These are phyloP conservation scores for Mustelus asterias DNA, from an alignment of 2,113 vertebrate genomes.

Conservation along the genomic window DNA sequence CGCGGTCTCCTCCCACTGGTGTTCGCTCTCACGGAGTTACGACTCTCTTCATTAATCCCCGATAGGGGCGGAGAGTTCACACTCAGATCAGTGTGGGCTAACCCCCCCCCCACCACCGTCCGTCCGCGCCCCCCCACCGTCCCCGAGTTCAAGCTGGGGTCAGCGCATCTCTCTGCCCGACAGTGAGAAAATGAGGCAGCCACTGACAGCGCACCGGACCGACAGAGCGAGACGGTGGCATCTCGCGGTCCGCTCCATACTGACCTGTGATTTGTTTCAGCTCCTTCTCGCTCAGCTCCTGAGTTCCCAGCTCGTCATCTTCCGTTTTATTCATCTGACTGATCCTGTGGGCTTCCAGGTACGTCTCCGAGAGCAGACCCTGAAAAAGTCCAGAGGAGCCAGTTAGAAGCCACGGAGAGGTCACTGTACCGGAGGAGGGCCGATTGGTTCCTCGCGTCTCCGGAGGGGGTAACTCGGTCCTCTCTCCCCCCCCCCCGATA, in stretches of 20 bases:
- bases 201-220: background rate
- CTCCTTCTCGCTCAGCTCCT: conserved; percentile 74
- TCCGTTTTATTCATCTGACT: conserved; percentile 78
- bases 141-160: no score
- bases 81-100: no score
- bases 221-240: background rate
- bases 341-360: conserved; percentile 75
- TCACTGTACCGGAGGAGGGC: background rate
- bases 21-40: no score
- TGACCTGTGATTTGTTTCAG: conserved; percentile 73
- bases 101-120: no score
- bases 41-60: no score
- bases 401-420: background rate
- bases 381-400: conserved; percentile 41
- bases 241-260: background rate
- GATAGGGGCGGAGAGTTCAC: no score
- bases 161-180: background rate
- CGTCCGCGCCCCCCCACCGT: no score
- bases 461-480: no score
- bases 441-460: no score
- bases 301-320: conserved; percentile 64
- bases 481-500: no score
- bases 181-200: no score
- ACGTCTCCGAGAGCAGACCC: conserved; percentile 85
- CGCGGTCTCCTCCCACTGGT: no score